A percentile compares a stretch with the other conserved stretches of the same genome.
These are phyloP conservation scores for Stenotaenia linearis DNA, from an alignment of 2,888 invertebrate species.

Conservation along the genomic window DNA sequence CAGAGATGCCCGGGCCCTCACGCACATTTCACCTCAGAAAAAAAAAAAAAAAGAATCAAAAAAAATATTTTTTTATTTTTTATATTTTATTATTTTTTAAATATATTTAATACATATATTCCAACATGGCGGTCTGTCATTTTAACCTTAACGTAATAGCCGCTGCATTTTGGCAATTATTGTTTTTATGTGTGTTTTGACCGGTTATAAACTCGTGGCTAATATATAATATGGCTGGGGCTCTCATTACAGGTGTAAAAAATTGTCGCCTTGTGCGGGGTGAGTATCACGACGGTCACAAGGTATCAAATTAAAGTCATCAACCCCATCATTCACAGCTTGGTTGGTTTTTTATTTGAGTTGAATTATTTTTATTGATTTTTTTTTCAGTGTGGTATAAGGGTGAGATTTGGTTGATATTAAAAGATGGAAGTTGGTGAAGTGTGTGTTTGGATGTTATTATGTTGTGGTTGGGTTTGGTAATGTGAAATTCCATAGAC, in stretches of 20 bases:
- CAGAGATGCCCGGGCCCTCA: too few species aligned
- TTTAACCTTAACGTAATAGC: background rate
- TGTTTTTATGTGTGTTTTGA: background rate
- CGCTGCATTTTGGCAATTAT: background rate
- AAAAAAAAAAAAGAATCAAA: background rate
- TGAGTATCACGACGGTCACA: background rate
- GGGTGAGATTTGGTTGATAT: too few species aligned
- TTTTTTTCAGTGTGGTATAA: background rate
- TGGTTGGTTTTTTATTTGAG: too few species aligned
- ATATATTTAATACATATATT: background rate
- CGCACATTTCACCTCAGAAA: background rate
- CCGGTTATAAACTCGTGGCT: background rate
- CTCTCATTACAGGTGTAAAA: background rate
- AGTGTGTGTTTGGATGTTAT: too few species aligned
- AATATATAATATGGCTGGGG: background rate
- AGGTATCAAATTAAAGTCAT: background rate
- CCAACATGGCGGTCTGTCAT: background rate
- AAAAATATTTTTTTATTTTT: background rate
- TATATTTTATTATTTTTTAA: background rate
- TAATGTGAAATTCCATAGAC: too few species aligned
- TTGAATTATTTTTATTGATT: background rate
- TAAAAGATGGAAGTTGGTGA: too few species aligned
- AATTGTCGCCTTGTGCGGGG: background rate
- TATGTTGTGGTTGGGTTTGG: too few species aligned
- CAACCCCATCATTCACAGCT: conserved; percentile 9